These are phyloP conservation scores for Dendrolimus kikuchii DNA, from an alignment of 1,140 invertebrate genomes.

Conservation along the genomic window DNA sequence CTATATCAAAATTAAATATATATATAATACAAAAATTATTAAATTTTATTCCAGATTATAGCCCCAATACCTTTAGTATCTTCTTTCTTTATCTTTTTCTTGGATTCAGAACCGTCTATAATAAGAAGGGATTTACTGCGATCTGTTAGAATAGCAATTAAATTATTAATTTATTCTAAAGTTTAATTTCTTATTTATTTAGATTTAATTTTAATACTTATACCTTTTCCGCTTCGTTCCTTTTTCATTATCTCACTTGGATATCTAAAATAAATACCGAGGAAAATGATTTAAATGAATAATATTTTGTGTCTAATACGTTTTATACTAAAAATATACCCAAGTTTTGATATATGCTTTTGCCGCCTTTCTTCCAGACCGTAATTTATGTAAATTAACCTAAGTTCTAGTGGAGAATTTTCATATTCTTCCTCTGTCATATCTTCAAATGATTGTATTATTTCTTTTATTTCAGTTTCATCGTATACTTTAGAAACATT, in stretches of 20 bases:
- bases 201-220: not conserved
- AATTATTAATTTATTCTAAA: not conserved
- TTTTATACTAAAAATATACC: constrained; percentile 12
- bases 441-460: constrained; percentile 36
- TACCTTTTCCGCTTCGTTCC: constrained; percentile 14
- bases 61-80: constrained; percentile 36
- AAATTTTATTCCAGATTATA: too few species aligned
- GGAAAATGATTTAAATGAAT: too few species aligned
- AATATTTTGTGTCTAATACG: too few species aligned
- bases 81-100: constrained; percentile 56
- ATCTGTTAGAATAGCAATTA: constrained; percentile 17
- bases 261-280: constrained; percentile 9
- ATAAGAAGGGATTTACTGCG: constrained; percentile 35
- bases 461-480: constrained; percentile 45
- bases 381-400: constrained; percentile 37
- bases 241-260: constrained; percentile 7
- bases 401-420: constrained; percentile 36
- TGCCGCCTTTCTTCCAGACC: constrained; percentile 44
- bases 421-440: constrained; percentile 53
- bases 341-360: constrained; percentile 33
- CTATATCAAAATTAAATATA: constrained; percentile 22
- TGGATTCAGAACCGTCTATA: constrained; percentile 35
- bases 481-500: constrained; percentile 35
- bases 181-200: not conserved
- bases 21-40: not conserved